phyloP scores from a whole-genome alignment of 2,888 invertebrate genomes.

The Drosophila longiperda region DNA sequence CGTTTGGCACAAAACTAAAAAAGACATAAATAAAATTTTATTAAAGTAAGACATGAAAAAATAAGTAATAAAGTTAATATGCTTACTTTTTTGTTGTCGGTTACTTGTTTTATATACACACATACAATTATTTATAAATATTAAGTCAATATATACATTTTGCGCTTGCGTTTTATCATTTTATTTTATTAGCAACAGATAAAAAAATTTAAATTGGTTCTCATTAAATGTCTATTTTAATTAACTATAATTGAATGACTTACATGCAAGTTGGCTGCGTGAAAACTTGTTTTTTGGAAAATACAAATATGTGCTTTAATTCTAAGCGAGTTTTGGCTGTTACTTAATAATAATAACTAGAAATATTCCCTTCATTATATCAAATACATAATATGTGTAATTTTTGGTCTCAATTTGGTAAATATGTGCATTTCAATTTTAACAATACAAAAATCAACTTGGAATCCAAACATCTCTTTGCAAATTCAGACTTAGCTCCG shows the following conservation, averaged over 20 bases:
- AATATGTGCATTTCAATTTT: constrained; percentile 22
- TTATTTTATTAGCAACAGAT: constrained; percentile 63
- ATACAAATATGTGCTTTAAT: constrained; percentile 31
- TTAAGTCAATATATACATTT: constrained; percentile 2
- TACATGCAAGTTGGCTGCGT: constrained; percentile 27
- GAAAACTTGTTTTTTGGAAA: constrained; percentile 24
- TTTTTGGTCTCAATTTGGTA: constrained; percentile 77
- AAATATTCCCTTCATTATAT: constrained; percentile 7
- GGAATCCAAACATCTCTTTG: constrained; percentile 55
- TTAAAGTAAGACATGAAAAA: background rate
- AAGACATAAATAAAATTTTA: constrained; percentile 2
- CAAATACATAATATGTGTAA: constrained; percentile 28
- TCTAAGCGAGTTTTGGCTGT: constrained; percentile 39
- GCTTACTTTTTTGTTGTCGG: background rate
- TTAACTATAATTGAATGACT: constrained; percentile 27
- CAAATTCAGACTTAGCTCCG: constrained; percentile 51
- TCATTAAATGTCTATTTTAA: constrained; percentile 7
- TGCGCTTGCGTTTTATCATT: constrained; percentile 31
- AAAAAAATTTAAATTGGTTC: constrained; percentile 61
- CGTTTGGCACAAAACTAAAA: background rate
- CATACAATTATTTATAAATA: background rate
- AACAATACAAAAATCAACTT: constrained; percentile 37
- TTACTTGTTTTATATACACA: background rate
- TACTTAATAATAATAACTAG: constrained; percentile 26
- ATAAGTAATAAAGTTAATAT: background rate